Percentiles rank a stretch among this genome's conserved stretches.
Conservation (phyloP, 1,140 invertebrate genomes). For the Listronotus bonariensis region DNA sequence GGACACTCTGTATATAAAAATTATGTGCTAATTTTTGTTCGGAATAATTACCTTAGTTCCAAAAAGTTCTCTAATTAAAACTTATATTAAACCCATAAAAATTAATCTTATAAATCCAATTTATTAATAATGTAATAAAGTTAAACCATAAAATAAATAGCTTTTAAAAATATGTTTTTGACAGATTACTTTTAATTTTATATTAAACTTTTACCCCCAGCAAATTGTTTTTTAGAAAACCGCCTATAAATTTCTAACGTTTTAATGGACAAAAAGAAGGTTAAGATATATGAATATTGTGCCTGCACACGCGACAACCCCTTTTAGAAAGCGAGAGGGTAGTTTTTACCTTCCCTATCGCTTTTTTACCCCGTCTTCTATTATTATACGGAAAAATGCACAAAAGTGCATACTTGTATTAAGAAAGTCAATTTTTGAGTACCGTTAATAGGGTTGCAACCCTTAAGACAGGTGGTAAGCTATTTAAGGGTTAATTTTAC, state of each 20-base stretch:
- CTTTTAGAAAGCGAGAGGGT: slow-evolving; percentile 12
- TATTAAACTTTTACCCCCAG: slow-evolving; percentile 1
- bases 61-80: neutral
- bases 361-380: neutral
- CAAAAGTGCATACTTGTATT: slow-evolving; percentile 23
- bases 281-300: slow-evolving; percentile 13
- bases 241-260: slow-evolving; percentile 5
- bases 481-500: slow-evolving; percentile 44
- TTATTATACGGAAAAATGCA: slow-evolving; percentile 1
- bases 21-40: too few relatives aligned
- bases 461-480: slow-evolving; percentile 40
- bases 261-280: slow-evolving; percentile 12
- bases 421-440: slow-evolving; percentile 27
- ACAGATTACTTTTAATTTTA: too few relatives aligned
- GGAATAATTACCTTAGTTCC: too few relatives aligned
- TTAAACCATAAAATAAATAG: too few relatives aligned
- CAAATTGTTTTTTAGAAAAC: slow-evolving; percentile 12
- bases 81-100: too few relatives aligned
- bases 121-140: neutral
- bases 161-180: too few relatives aligned
- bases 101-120: too few relatives aligned
- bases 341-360: slow-evolving; percentile 28
- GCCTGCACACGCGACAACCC: slow-evolving; percentile 26
- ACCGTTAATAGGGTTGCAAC: slow-evolving; percentile 33
- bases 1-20: too few relatives aligned